Conservation (phyloP, 2,888 invertebrate genomes). For the Melitaea athalia region DNA sequence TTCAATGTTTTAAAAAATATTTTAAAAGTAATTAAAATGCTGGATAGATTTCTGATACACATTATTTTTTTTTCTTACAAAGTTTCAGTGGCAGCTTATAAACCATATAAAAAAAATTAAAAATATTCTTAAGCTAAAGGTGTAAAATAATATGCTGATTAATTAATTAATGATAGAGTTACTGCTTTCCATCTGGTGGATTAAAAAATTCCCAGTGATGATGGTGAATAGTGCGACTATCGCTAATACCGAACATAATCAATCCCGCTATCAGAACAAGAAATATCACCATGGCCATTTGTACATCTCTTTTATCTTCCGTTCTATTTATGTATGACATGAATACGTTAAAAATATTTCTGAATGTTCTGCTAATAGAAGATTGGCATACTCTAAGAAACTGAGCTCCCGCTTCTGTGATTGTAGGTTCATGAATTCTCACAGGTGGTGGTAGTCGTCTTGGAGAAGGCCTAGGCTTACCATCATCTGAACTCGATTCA, state of each 20-base stretch:
- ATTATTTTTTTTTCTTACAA: background rate
- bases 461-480: constrained; percentile 68
- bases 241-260: constrained; percentile 88
- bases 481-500: constrained; percentile 80
- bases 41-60: constrained; percentile 18
- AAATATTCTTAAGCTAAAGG: background rate
- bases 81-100: background rate
- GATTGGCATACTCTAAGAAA: constrained; percentile 86
- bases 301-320: constrained; percentile 87
- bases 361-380: constrained; percentile 84
- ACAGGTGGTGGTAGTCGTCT: constrained; percentile 64
- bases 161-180: constrained; percentile 36
- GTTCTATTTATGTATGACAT: constrained; percentile 84
- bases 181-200: constrained; percentile 85
- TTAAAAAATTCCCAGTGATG: constrained; percentile 95
- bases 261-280: constrained; percentile 90
- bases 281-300: constrained; percentile 89
- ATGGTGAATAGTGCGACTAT: constrained; percentile 87
- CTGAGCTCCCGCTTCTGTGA: constrained; percentile 87
- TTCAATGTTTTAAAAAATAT: no score
- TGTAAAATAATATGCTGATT: background rate
- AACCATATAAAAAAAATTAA: background rate
- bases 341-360: constrained; percentile 86
- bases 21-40: constrained; percentile 13
- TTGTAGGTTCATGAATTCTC: constrained; percentile 83